Percentiles rank a stretch among this genome's conserved stretches.
phyloP scores from a whole-genome alignment of 2,888 invertebrate species.

The Hemithea aestivaria region DNA sequence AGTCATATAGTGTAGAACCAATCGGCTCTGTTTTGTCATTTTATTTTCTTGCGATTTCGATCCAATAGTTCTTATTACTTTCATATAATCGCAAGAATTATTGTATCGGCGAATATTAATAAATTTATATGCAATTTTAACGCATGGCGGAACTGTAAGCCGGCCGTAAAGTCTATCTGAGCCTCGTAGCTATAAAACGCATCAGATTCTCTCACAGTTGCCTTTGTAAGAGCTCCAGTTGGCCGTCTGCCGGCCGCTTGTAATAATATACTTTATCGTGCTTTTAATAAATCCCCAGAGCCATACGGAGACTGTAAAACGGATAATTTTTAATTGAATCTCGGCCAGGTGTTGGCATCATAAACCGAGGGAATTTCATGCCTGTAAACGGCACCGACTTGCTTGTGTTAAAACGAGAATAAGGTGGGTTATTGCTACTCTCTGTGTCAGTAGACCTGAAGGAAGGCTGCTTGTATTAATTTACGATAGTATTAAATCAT shows the following conservation, averaged over 20 bases:
- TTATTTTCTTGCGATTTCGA: too few relatives aligned
- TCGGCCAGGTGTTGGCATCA: conserved; percentile 56
- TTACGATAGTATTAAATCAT: conserved; percentile 16
- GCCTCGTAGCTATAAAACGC: conserved; percentile 61
- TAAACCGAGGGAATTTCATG: conserved; percentile 51
- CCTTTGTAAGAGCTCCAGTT: conserved; percentile 55
- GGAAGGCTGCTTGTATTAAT: too few relatives aligned
- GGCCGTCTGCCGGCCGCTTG: conserved; percentile 45
- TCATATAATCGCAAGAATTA: too few relatives aligned
- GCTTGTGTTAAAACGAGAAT: conserved; percentile 26
- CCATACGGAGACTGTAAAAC: conserved; percentile 52
- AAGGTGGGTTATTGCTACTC: too few relatives aligned
- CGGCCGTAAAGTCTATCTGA: conserved; percentile 56
- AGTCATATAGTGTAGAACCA: too few relatives aligned
- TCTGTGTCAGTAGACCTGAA: conserved; percentile 17
- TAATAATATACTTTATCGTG: conserved; percentile 59
- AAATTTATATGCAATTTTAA: conserved; percentile 41
- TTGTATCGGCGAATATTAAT: too few relatives aligned
- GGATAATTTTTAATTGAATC: conserved; percentile 64
- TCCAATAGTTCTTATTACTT: conserved; percentile 3
- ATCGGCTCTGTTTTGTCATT: conserved; percentile 8
- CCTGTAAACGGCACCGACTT: conserved; percentile 29
- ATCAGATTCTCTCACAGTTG: conserved; percentile 62
- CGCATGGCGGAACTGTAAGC: conserved; percentile 42
- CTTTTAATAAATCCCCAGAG: conserved; percentile 55